Evolutionary conservation across 2,888 invertebrate genomes (phyloP).

Genomic region (Epinotia demarniana): DNA sequence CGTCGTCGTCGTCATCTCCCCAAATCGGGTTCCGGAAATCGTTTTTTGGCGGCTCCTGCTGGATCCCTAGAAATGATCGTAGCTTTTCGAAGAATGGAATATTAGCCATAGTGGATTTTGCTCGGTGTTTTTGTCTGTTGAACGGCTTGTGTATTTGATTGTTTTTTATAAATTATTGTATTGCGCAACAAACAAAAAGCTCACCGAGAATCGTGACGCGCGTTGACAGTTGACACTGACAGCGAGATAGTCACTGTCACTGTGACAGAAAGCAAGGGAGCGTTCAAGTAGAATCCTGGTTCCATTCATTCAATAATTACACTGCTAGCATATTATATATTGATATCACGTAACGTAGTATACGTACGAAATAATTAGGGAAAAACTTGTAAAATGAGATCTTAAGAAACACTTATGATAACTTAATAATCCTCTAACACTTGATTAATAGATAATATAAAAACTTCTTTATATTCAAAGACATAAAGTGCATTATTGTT

Average conservation of each 20-base stretch:
- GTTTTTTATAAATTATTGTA: slow-evolving; percentile 51
- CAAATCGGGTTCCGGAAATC: slow-evolving; percentile 81
- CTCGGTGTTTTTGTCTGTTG: slow-evolving; percentile 56
- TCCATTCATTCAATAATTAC: neutral
- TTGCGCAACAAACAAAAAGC: slow-evolving; percentile 73
- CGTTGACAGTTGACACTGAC: neutral
- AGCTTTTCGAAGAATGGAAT: slow-evolving; percentile 69
- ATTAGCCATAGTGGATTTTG: slow-evolving; percentile 47
- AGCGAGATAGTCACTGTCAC: slow-evolving; percentile 1
- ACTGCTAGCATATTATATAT: too few species aligned
- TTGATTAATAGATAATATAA: neutral
- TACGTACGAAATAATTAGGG: too few species aligned
- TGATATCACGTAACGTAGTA: too few species aligned
- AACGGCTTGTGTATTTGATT: slow-evolving; percentile 48
- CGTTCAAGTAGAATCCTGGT: slow-evolving; percentile 1
- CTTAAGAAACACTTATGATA: too few species aligned
- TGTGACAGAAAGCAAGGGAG: neutral
- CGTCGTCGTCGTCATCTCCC: slow-evolving; percentile 77
- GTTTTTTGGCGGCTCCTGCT: slow-evolving; percentile 68
- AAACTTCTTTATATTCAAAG: neutral
- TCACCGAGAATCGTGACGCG: slow-evolving; percentile 40
- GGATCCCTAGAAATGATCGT: slow-evolving; percentile 69
- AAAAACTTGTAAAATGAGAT: too few species aligned
- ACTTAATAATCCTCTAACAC: neutral
- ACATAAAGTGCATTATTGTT: neutral